A percentile compares a stretch with the other conserved stretches of the same genome.
phyloP scores from a whole-genome alignment of 2,797 vertebrate genomes.

The Hozukius guyotensis region DNA sequence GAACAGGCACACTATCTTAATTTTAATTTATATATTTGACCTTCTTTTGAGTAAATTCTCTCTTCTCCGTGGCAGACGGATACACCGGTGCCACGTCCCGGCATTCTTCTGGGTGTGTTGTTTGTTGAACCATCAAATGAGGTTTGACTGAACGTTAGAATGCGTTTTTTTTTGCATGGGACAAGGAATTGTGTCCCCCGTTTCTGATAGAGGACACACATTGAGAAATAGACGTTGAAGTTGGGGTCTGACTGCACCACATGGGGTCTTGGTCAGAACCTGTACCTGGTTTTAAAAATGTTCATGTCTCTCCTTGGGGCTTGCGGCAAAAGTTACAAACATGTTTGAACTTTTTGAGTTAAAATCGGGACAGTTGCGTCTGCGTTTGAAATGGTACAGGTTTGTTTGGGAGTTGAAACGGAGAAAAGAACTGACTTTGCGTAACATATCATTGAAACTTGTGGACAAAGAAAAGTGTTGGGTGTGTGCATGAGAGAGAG shows the following conservation, averaged over 20 bases:
- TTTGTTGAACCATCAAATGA: neutral
- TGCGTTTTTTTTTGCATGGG: neutral
- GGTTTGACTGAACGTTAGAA: neutral
- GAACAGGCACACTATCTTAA: neutral
- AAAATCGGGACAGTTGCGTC: neutral
- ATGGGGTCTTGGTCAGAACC: neutral
- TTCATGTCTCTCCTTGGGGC: neutral
- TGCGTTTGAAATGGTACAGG: neutral
- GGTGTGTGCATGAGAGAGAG: neutral
- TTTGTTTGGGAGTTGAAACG: neutral
- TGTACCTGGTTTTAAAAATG: neutral
- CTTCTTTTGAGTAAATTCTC: rapidly evolving
- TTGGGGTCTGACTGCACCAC: neutral
- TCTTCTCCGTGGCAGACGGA: neutral
- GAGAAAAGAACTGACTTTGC: neutral
- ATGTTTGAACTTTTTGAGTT: neutral
- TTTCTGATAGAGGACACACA: neutral
- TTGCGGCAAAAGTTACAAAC: neutral
- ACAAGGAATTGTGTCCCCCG: neutral
- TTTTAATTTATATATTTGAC: neutral
- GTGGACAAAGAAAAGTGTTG: neutral
- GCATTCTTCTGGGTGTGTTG: neutral
- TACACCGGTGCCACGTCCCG: no score
- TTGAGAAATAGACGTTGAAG: neutral
- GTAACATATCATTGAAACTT: neutral